A percentile compares a stretch with the other conserved stretches of the same genome.
Conservation (phyloP, 2,113 vertebrate genomes). For the Poeciliopsis prolifica region DNA sequence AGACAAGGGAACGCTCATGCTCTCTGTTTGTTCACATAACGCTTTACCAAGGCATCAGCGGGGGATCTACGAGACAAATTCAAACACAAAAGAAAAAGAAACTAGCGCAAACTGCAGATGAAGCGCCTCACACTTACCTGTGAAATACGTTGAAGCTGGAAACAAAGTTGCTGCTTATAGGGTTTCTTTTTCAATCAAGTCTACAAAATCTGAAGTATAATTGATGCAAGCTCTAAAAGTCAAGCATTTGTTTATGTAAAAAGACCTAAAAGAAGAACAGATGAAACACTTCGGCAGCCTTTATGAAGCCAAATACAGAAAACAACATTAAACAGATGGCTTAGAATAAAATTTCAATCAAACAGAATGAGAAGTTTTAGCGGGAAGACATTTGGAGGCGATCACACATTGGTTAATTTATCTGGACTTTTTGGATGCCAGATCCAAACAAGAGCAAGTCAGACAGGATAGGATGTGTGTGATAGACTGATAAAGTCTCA, state of each 20-base stretch:
- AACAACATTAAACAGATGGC: too few relatives aligned
- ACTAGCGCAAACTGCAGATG: background rate
- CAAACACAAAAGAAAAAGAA: conserved; percentile 3
- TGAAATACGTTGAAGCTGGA: background rate
- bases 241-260: background rate
- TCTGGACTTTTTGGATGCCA: conserved; percentile 4
- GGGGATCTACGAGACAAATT: conserved; percentile 4
- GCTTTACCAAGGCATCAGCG: background rate
- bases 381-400: too few relatives aligned
- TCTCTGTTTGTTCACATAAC: conserved; percentile 14
- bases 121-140: background rate
- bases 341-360: too few relatives aligned
- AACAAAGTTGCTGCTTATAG: background rate
- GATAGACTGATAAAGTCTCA: too few relatives aligned
- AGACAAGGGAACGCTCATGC: conserved; percentile 11
- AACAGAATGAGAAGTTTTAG: too few relatives aligned
- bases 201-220: background rate
- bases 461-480: conserved; percentile 6
- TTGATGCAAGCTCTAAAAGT: background rate
- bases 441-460: conserved; percentile 59
- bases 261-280: background rate
- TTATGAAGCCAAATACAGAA: too few relatives aligned
- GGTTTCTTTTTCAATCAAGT: background rate
- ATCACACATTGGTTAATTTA: too few relatives aligned
- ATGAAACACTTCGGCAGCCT: too few relatives aligned